phyloP scores from a whole-genome alignment of 2,888 invertebrate genomes.

The Drosophila mettleri region DNA sequence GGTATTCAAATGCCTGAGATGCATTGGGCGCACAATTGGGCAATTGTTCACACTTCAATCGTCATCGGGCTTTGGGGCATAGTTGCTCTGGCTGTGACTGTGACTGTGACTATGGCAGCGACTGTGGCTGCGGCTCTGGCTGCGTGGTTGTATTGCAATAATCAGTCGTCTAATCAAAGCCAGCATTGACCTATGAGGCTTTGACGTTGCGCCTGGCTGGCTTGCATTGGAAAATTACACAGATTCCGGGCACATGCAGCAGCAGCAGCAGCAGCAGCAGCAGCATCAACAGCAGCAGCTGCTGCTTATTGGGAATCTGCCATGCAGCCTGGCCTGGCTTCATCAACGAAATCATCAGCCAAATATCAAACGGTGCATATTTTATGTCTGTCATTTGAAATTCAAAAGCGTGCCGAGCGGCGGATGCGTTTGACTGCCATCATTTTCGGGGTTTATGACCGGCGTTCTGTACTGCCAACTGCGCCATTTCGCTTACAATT shows the following conservation, averaged over 20 bases:
- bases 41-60: slow-evolving; percentile 69
- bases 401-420: slow-evolving; percentile 65
- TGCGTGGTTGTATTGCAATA: slow-evolving; percentile 48
- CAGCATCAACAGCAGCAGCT: slow-evolving; percentile 9
- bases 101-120: slow-evolving; percentile 7
- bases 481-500: not conserved
- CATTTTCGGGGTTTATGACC: slow-evolving; percentile 25
- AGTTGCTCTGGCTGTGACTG: not conserved
- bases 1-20: slow-evolving; percentile 35
- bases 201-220: slow-evolving; percentile 47
- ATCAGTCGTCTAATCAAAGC: slow-evolving; percentile 70
- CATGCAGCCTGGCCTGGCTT: slow-evolving; percentile 20
- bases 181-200: slow-evolving; percentile 51
- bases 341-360: slow-evolving; percentile 50
- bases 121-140: slow-evolving; percentile 12
- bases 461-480: not conserved
- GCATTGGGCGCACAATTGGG: slow-evolving; percentile 54
- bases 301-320: slow-evolving; percentile 28
- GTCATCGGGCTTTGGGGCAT: slow-evolving; percentile 37
- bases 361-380: slow-evolving; percentile 76
- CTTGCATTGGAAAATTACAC: slow-evolving; percentile 53
- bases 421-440: slow-evolving; percentile 47
- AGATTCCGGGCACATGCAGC: slow-evolving; percentile 33
- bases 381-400: slow-evolving; percentile 76
- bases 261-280: slow-evolving; percentile 2